A percentile compares a stretch with the other conserved stretches of the same genome.
Evolutionary conservation across 2,113 vertebrate genomes (phyloP).

Genomic region (Mugil cephalus): DNA sequence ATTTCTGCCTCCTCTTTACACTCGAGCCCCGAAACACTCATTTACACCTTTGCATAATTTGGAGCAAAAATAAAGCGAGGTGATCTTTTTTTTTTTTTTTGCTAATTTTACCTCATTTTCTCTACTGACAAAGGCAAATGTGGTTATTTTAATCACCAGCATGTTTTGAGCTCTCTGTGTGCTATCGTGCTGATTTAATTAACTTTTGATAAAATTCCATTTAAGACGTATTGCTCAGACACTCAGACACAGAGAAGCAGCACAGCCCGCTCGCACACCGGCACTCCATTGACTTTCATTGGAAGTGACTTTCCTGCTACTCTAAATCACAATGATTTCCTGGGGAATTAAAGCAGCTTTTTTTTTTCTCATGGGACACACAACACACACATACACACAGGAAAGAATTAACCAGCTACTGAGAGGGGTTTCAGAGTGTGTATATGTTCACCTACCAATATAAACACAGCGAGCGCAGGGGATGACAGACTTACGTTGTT

Average conservation of each 20-base stretch:
- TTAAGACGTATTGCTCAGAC: slow-evolving; percentile 7
- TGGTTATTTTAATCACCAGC: slow-evolving; percentile 41
- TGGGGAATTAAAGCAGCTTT: slow-evolving; percentile 70
- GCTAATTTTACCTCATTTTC: slow-evolving; percentile 10
- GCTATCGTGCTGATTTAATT: slow-evolving; percentile 41
- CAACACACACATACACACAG: slow-evolving; percentile 25
- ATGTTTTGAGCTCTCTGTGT: slow-evolving; percentile 21
- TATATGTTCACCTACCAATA: slow-evolving; percentile 19
- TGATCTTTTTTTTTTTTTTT: slow-evolving; percentile 8
- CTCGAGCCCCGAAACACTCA: slow-evolving; percentile 31
- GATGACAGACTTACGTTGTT: slow-evolving; percentile 19
- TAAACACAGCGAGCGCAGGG: slow-evolving; percentile 18
- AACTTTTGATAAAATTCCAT: slow-evolving; percentile 29
- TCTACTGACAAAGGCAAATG: background rate
- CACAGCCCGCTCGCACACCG: slow-evolving; percentile 40
- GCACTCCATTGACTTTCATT: slow-evolving; percentile 66
- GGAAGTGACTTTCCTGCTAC: slow-evolving; percentile 75
- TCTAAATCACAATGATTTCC: slow-evolving; percentile 75
- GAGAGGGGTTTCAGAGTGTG: slow-evolving; percentile 26
- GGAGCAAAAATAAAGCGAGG: background rate
- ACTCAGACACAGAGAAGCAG: slow-evolving; percentile 6
- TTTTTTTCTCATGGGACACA: slow-evolving; percentile 48
- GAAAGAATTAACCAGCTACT: slow-evolving; percentile 46
- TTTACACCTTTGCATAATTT: slow-evolving; percentile 33
- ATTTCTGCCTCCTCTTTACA: slow-evolving; percentile 13